phyloP scores from a whole-genome alignment of 2,888 invertebrate species.

The Drosophila mayaguana region DNA sequence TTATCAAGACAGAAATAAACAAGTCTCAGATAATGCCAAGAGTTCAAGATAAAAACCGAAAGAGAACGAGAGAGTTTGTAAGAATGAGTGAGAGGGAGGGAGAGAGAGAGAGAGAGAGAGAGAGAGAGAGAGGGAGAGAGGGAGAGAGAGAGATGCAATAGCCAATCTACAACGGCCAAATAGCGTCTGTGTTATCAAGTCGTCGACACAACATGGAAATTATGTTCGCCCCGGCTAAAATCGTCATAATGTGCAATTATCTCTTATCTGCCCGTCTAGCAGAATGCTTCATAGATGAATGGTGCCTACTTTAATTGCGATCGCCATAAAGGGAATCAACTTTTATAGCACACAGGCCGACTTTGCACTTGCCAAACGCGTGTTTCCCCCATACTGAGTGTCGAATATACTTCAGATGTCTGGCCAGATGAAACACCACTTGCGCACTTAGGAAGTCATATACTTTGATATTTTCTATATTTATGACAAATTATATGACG shows the following conservation, averaged over 20 bases:
- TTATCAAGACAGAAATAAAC: constrained; percentile 44
- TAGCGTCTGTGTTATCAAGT: constrained; percentile 45
- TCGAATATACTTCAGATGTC: constrained; percentile 29
- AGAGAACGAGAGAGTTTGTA: constrained; percentile 1
- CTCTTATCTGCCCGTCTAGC: constrained; percentile 58
- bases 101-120: constrained; percentile 1
- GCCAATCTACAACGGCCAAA: constrained; percentile 16
- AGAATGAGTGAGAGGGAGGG: background rate
- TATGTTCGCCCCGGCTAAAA: constrained; percentile 41
- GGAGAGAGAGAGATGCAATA: background rate
- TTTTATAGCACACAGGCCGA: constrained; percentile 66
- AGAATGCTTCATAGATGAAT: constrained; percentile 64
- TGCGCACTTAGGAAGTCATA: constrained; percentile 42
- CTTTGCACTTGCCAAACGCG: constrained; percentile 74
- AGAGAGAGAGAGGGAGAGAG: constrained; percentile 10
- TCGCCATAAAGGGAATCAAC: constrained; percentile 67
- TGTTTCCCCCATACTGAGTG: constrained; percentile 43
- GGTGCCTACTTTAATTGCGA: constrained; percentile 69
- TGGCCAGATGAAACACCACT: constrained; percentile 36
- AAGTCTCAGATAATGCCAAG: constrained; percentile 45
- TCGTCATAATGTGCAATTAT: constrained; percentile 60
- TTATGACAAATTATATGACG: constrained; percentile 15
- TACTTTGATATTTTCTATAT: constrained; percentile 14
- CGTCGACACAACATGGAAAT: constrained; percentile 59
- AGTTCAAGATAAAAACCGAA: constrained; percentile 43